Evolutionary conservation across 2,888 invertebrate genomes (phyloP).

Genomic region (Cremastinae sp.): DNA sequence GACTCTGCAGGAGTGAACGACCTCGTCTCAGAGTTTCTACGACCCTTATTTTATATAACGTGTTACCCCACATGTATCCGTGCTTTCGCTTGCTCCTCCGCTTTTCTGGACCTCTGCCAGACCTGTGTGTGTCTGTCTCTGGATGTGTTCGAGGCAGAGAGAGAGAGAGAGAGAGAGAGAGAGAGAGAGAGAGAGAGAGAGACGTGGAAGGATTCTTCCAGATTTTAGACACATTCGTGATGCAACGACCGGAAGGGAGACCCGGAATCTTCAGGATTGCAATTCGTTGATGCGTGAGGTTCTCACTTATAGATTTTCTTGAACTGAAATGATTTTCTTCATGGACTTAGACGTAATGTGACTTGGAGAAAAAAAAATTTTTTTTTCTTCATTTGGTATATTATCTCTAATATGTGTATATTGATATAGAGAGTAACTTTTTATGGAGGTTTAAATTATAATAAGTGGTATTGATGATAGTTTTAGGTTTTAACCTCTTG

Average conservation of each 20-base stretch:
- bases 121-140: not conserved
- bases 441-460: too few relatives aligned
- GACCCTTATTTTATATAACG: conserved; percentile 10
- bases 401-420: too few relatives aligned
- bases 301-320: conserved; percentile 19
- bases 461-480: too few relatives aligned
- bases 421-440: too few relatives aligned
- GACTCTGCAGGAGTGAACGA: conserved; percentile 53
- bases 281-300: conserved; percentile 36
- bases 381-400: too few relatives aligned
- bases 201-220: conserved; percentile 45
- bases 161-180: conserved; percentile 5
- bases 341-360: too few relatives aligned
- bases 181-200: conserved; percentile 25
- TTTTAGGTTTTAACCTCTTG: too few relatives aligned
- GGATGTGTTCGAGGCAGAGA: too few relatives aligned
- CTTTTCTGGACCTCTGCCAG: conserved; percentile 63
- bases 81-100: conserved; percentile 15
- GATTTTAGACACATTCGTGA: conserved; percentile 50
- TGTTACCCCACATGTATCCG: conserved; percentile 13
- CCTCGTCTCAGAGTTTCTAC: conserved; percentile 50
- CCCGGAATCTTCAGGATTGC: conserved; percentile 45
- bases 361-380: conserved; percentile 22
- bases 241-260: conserved; percentile 57
- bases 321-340: too few relatives aligned